Conservation (phyloP, 2,888 invertebrate genomes). For the Dasypogon diadema region DNA sequence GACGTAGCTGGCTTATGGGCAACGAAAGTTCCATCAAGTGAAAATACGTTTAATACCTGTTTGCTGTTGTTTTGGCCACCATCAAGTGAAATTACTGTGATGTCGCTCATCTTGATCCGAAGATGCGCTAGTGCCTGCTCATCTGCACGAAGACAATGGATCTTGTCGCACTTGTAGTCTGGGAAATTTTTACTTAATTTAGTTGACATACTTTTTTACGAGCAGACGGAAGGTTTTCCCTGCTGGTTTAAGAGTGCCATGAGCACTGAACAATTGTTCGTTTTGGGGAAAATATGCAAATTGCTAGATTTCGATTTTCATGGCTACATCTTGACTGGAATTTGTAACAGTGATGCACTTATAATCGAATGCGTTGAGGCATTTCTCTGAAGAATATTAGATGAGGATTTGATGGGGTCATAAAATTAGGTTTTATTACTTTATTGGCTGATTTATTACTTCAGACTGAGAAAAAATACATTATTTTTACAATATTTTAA, state of each 20-base stretch:
- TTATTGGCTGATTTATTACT: too few species aligned
- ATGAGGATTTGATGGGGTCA: too few species aligned
- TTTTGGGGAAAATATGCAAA: conserved; percentile 39
- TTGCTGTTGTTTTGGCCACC: conserved; percentile 34
- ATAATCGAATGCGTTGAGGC: too few species aligned
- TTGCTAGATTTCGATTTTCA: conserved; percentile 26
- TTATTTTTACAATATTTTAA: too few species aligned
- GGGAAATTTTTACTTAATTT: conserved; percentile 39
- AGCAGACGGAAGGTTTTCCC: conserved; percentile 12
- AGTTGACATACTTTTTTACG: conserved; percentile 38
- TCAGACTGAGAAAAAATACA: too few species aligned
- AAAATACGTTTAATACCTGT: conserved; percentile 27
- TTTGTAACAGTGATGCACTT: too few species aligned
- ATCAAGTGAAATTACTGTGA: conserved; percentile 32
- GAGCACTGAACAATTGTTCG: neutral
- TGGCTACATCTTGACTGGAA: neutral
- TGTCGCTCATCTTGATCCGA: neutral
- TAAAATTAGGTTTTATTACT: too few species aligned
- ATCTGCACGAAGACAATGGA: conserved; percentile 24
- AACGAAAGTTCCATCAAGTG: conserved; percentile 45
- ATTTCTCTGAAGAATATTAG: too few species aligned
- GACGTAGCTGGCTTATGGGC: conserved; percentile 19
- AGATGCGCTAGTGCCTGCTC: conserved; percentile 5
- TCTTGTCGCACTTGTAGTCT: conserved; percentile 7
- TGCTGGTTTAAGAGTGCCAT: neutral